Evolutionary conservation across 2,888 invertebrate genomes (phyloP).

Genomic region (Hymenopus coronatus): DNA sequence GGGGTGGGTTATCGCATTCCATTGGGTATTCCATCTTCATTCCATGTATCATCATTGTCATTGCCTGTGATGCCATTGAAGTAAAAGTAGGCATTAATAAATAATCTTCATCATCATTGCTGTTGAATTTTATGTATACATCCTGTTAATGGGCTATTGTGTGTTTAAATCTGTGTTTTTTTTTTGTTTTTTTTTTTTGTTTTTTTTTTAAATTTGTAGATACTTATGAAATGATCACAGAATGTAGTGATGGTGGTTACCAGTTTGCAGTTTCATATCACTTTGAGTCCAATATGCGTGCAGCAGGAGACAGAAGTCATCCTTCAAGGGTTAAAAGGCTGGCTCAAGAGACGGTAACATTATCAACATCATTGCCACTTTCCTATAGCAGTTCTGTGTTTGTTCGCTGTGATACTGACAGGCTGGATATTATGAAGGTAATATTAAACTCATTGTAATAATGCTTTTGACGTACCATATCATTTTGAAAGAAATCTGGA

Average conservation of each 20-base stretch:
- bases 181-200: no score
- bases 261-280: constrained; percentile 86
- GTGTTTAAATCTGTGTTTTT: no score
- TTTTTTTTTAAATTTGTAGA: constrained; percentile 58
- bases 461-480: neutral
- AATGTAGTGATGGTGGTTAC: constrained; percentile 67
- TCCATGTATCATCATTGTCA: no score
- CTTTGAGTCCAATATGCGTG: constrained; percentile 82
- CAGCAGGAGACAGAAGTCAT: constrained; percentile 82
- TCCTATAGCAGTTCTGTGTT: constrained; percentile 93
- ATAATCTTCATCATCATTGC: no score
- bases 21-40: no score
- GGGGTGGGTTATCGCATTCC: no score
- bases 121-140: no score
- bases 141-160: no score
- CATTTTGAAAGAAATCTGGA: neutral
- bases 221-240: constrained; percentile 88
- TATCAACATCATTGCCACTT: constrained; percentile 87
- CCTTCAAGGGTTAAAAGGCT: constrained; percentile 85
- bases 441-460: neutral
- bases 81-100: no score
- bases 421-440: constrained; percentile 94
- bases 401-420: constrained; percentile 90
- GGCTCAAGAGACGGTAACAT: constrained; percentile 92
- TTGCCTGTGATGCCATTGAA: no score